Evolutionary conservation across 2,888 invertebrate species (phyloP), one percentile per base, ranked within the genome.

Genomic region (Parnassius orleans): DNA sequence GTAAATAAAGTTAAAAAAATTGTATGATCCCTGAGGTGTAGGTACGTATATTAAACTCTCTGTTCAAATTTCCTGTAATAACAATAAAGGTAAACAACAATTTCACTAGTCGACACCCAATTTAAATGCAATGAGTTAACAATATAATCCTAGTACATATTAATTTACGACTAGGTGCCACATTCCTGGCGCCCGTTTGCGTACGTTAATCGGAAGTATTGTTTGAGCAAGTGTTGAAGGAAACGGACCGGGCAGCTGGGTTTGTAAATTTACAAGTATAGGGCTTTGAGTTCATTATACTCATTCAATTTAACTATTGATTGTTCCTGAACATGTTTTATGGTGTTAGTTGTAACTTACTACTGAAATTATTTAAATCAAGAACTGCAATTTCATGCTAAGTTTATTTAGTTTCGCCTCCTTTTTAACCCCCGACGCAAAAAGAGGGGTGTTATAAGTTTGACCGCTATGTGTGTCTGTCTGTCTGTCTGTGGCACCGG

Each of bases 181-280:
- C 64, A 61, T 60, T 63, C 54, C 59, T 52, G 54, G 44, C 53
- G 42, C 60, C 46, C 52, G 57, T 53, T 56, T n/a, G 44, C 52
- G 10, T 48, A 33, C 57, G 43, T 58, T 63, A 56, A 79, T 80
- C 79, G 78, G 78, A 80, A 82, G 77, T 75, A 85, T 87, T 87
- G 86, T 88, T 87, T 81, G 73, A 80, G 77, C 81, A 81, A 80
- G 84, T 86, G 87, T 81, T 81, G 84, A 87, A 76, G 79, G 86
- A 85, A 83, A 81, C 70, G 71, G 69, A 63, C 70, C 80, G 78
- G 62, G 59, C 66, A 56, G 61, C 43, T 46, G 57, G 60, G 41
- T 42, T 64, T 54, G 56, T 63, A 63, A 60, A 63, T 63, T 54
- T 63, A 58, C 12, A 14, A 43, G 43, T 41, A 14, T 48, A 44